Conservation (phyloP, 2,888 invertebrate genomes). For the Graphium colonna region DNA sequence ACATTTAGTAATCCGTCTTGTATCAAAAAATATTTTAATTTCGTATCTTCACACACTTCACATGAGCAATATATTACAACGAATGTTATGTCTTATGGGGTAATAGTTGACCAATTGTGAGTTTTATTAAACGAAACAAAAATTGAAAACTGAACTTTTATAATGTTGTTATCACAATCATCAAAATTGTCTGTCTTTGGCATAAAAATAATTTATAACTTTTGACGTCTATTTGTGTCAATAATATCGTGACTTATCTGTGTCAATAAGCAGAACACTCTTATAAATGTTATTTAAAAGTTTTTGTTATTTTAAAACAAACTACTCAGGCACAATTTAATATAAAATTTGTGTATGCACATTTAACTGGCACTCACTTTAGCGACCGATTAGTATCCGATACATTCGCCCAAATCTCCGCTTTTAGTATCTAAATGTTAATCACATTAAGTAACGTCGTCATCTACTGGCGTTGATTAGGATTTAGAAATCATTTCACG, state of each 20-base stretch:
- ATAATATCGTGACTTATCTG: too few relatives aligned
- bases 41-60: constrained; percentile 1
- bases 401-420: constrained; percentile 42
- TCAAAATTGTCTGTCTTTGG: neutral
- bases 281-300: neutral
- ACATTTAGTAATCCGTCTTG: too few relatives aligned
- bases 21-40: neutral
- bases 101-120: constrained; percentile 26
- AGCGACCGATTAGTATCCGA: constrained; percentile 5
- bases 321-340: constrained; percentile 20
- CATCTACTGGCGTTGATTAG: constrained; percentile 28
- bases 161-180: constrained; percentile 6
- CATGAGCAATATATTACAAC: constrained; percentile 31
- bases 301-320: neutral
- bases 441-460: constrained; percentile 9
- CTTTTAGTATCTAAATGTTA: constrained; percentile 48
- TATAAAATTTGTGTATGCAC: constrained; percentile 38
- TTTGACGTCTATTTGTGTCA: too few relatives aligned
- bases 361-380: constrained; percentile 40
- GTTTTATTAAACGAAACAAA: constrained; percentile 5
- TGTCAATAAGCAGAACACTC: neutral
- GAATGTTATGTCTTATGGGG: constrained; percentile 33
- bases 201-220: neutral
- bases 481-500: constrained; percentile 48
- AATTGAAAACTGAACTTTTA: constrained; percentile 9